Evolutionary conservation across 2,797 vertebrate genomes (phyloP).

Genomic region (Enteromius viviparus): DNA sequence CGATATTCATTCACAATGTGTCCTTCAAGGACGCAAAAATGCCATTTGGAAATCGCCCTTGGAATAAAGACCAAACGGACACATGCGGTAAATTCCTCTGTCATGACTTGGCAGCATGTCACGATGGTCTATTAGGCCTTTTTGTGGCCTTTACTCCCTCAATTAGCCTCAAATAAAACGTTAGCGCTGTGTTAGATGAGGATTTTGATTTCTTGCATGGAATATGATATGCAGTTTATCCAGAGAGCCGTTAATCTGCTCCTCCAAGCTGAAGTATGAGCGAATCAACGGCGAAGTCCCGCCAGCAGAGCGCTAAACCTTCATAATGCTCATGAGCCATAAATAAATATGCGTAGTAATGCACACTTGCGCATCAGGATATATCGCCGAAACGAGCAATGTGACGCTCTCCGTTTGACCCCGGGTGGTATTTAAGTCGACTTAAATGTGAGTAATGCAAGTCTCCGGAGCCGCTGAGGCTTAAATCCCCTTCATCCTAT

Average conservation of each 20-base stretch:
- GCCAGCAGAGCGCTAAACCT: not conserved
- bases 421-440: slow-evolving; percentile 20
- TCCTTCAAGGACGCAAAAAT: not conserved
- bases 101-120: not conserved
- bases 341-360: slow-evolving; percentile 16
- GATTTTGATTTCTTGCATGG: slow-evolving; percentile 7
- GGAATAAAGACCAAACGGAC: not conserved
- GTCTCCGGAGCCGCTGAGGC: slow-evolving; percentile 14
- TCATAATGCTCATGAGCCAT: slow-evolving; percentile 19
- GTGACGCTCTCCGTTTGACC: slow-evolving; percentile 23
- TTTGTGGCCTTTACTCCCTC: slow-evolving; percentile 24
- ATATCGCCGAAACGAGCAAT: not conserved
- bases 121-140: not conserved
- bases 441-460: slow-evolving; percentile 19
- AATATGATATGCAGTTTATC: slow-evolving; percentile 15
- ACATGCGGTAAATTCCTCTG: not conserved
- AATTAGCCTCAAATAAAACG: not conserved
- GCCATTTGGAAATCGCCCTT: not conserved
- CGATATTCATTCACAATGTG: not conserved
- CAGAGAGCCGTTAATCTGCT: slow-evolving; percentile 20
- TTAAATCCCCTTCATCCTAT: slow-evolving; percentile 55
- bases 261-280: slow-evolving; percentile 18
- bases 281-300: not conserved
- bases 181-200: not conserved
- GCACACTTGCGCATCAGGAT: not conserved